A percentile compares a stretch with the other conserved stretches of the same genome.
These are phyloP conservation scores for Helarctos malayanus DNA, from an alignment of 2,797 vertebrate genomes.

Conservation along the genomic window DNA sequence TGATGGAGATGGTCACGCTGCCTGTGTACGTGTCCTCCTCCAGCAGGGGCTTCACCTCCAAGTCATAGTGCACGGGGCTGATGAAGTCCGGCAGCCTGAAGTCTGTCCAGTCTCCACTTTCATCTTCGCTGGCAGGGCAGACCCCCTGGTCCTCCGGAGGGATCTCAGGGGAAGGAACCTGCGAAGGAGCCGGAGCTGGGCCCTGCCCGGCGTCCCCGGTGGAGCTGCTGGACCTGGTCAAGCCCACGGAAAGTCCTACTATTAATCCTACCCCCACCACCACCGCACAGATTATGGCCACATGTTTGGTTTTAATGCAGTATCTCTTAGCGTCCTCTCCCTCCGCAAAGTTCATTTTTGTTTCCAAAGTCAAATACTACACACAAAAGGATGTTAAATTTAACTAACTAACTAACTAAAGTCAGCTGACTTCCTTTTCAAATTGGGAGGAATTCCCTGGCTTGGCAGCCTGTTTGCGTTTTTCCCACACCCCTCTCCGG, in stretches of 20 bases:
- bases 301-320: conserved; percentile 93
- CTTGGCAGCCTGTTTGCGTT: conserved; percentile 41
- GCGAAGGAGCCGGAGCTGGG: neutral
- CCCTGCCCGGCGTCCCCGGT: neutral
- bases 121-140: conserved; percentile 90
- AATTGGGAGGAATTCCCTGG: conserved; percentile 58
- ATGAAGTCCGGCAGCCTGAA: conserved; percentile 94
- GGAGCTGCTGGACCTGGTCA: conserved; percentile 86
- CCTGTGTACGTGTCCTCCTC: conserved; percentile 92
- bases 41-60: conserved; percentile 93
- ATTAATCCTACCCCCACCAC: conserved; percentile 92
- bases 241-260: conserved; percentile 94
- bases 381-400: conserved; percentile 74
- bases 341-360: conserved; percentile 90
- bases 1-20: conserved; percentile 90
- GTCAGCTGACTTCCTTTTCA: conserved; percentile 78
- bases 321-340: conserved; percentile 88
- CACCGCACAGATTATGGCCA: conserved; percentile 90
- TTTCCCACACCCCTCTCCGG: conserved; percentile 65
- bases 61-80: conserved; percentile 93
- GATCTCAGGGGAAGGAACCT: neutral
- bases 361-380: conserved; percentile 68
- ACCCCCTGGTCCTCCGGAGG: conserved; percentile 77
- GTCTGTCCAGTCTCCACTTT: conserved; percentile 91
- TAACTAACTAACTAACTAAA: conserved; percentile 63